These are phyloP conservation scores for Tinea pellionella DNA, from an alignment of 2,888 invertebrate species.

Conservation along the genomic window DNA sequence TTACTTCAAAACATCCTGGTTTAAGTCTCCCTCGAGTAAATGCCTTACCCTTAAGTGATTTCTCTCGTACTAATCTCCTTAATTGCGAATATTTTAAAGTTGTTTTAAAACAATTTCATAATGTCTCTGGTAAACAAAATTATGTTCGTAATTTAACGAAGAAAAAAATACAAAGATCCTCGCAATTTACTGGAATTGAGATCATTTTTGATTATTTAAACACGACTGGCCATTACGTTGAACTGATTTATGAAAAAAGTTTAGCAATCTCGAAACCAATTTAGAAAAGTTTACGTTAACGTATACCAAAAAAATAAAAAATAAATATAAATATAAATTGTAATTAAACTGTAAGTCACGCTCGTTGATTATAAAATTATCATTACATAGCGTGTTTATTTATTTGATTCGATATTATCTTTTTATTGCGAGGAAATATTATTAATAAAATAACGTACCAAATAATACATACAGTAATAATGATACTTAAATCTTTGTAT, in stretches of 20 bases:
- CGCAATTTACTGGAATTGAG: neutral
- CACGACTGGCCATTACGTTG: conserved; percentile 31
- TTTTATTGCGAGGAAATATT: too few species aligned
- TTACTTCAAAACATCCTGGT: too few species aligned
- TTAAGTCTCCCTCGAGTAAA: too few species aligned
- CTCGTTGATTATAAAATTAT: neutral
- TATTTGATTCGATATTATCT: neutral
- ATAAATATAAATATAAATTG: neutral
- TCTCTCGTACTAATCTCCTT: neutral
- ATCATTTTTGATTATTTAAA: conserved; percentile 24
- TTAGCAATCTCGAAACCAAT: conserved; percentile 43
- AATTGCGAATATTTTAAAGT: neutral
- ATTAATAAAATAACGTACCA: too few species aligned
- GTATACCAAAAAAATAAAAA: conserved; percentile 18
- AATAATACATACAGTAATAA: too few species aligned
- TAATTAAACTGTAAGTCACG: neutral
- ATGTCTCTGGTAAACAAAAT: neutral
- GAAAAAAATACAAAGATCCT: neutral
- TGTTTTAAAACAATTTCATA: neutral
- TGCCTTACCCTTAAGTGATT: neutral
- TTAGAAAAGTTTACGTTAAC: conserved; percentile 41
- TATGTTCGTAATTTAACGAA: conserved; percentile 9
- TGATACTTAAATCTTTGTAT: too few species aligned
- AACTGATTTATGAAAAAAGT: conserved; percentile 49
- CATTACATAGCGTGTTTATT: too few species aligned